Evolutionary conservation across 2,113 vertebrate genomes (phyloP), one percentile per base, ranked within the genome.

Genomic region (Isurus oxyrinchus): DNA sequence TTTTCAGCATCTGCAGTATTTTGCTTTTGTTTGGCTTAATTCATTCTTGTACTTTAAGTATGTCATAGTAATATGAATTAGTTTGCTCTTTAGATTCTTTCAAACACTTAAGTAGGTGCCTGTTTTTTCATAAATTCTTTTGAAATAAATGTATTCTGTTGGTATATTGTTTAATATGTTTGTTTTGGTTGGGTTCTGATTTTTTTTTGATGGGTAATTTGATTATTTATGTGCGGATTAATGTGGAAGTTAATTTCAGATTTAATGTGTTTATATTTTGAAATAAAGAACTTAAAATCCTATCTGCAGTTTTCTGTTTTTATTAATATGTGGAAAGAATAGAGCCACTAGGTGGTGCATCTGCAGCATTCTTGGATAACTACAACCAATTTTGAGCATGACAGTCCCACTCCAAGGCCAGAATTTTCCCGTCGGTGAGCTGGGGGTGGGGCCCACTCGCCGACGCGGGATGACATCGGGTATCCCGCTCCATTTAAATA

Each of bases 241-340:
- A 95, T 72, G 67, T 72, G 66, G 94, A 95, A 69, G 94, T 44
- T 95, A 49, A 72, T 67, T 95, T 95, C 66, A 53, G 53, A 72
- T 14, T 72, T 67, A 67, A 69, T 59, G 27, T 95, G 66, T 72
- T 95, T 72, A 72, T 95, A 95, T 95, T 69, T 95, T 95, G 94
- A 95, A 95, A 95, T 95, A 95, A 95, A 95, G 94, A 76, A 76
- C 31, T 69, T 49, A 53, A 53, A 95, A 95, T 95, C 61, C 40
- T 49, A 55, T 35, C 88, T 59, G 25, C 25, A 7, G 25, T 31
- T 72, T 40, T 7, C 44, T 76, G n/a, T 49, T 69, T 95, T 55
- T 72, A 49, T 40, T 55, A 69, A 40, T 16, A 16, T 44, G 19
- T 94, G 16, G 67, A 49, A 95, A 13, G 44, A 95, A 55, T 35